These are phyloP conservation scores for Resseliella maxima DNA, from an alignment of 2,888 invertebrate species.

Conservation along the genomic window DNA sequence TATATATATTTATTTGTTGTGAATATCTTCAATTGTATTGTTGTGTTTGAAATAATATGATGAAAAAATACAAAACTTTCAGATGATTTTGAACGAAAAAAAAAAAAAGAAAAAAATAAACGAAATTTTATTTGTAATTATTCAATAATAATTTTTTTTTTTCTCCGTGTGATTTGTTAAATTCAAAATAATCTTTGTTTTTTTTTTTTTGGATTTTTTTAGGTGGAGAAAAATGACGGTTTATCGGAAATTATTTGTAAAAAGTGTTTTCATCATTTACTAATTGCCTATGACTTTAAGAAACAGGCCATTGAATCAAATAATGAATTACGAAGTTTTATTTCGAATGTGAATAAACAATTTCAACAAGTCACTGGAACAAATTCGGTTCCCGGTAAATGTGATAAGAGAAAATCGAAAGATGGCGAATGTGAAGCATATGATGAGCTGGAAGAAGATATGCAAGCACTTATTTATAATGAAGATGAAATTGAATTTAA, in stretches of 20 bases:
- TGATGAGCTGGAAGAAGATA: slow-evolving; percentile 59
- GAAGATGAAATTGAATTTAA: slow-evolving; percentile 57
- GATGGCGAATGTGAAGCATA: slow-evolving; percentile 17
- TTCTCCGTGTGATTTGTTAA: background rate
- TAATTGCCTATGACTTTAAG: slow-evolving; percentile 62
- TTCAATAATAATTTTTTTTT: background rate
- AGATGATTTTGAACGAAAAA: too few relatives aligned
- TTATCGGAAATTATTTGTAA: slow-evolving; percentile 63
- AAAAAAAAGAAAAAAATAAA: too few relatives aligned
- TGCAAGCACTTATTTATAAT: slow-evolving; percentile 58
- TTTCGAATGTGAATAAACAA: slow-evolving; percentile 62
- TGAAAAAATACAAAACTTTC: too few relatives aligned
- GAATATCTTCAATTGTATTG: too few relatives aligned
- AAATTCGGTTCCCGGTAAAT: slow-evolving; percentile 57
- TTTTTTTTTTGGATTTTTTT: slow-evolving; percentile 52
- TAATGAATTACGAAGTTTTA: slow-evolving; percentile 62
- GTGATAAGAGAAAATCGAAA: slow-evolving; percentile 56
- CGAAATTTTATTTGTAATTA: too few relatives aligned
- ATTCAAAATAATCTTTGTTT: background rate
- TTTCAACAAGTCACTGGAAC: slow-evolving; percentile 62
- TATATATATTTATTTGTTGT: background rate
- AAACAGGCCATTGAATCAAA: slow-evolving; percentile 62
- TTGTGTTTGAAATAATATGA: too few relatives aligned
- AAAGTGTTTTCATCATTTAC: slow-evolving; percentile 62
- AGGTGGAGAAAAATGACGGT: slow-evolving; percentile 62